Evolutionary conservation across 2,113 vertebrate species (phyloP), one percentile per base, ranked within the genome.

Genomic region (Lanius collurio): DNA sequence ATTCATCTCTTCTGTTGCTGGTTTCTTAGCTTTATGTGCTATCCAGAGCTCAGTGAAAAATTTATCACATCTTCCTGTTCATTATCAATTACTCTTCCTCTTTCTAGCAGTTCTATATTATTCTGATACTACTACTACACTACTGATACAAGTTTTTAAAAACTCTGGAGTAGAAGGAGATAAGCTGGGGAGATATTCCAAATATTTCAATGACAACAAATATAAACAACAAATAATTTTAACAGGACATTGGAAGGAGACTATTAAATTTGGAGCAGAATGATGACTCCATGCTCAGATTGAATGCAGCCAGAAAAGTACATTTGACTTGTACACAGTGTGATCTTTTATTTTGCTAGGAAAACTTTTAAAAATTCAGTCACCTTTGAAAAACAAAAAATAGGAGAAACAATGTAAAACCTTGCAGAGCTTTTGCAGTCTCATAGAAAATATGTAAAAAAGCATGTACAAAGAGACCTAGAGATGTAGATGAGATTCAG

Each of bases 41-140:
- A 22, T 33, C 57, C 47, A 41, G 52, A 71, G 6, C 17, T 21
- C 19, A 13, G 8, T 59, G n/a, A 87, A 59, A 60, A 55, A 44
- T 10, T 53, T 26, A 24, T 33, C 14, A 3, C 0, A 0, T 46
- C 35, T 83, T 63, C 33, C 39, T 63, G 15, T 8, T 79, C n/a
- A 41, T 53, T 71, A 71, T 35, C 62, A 44, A 47, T 47, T 70
- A 35, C 21, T 68, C 31, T 56, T 70, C 39, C 62, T 77, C 44
- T 64, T 91, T 83, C 33, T 56, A 63, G 21, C 7, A 50, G 16
- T 30, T 44, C 46, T 68, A 37, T 47, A 57, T 21, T 19, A 44
- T 23, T 82, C 24, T 3, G 12, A 31, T 52, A 82, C 28, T 71
- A n/a, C n/a, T n/a, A n/a, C n/a, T n/a, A n/a, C 14, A 39, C 13